Percentiles rank a stretch among this genome's conserved stretches.
These are phyloP conservation scores for Erebia ligea DNA, from an alignment of 2,888 invertebrate genomes.

Conservation along the genomic window DNA sequence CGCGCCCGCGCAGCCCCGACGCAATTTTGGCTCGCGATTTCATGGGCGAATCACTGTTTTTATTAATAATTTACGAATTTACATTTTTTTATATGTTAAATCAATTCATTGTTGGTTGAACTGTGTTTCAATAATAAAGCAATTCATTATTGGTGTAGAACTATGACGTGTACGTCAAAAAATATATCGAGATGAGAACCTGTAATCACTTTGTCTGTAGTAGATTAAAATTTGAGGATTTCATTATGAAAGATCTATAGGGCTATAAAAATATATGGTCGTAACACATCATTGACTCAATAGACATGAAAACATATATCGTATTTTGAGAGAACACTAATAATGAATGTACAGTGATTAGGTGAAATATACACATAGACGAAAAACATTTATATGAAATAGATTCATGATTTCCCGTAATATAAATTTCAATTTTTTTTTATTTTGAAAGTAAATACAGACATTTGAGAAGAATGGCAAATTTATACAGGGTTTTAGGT, in stretches of 20 bases:
- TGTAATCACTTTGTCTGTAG: no score
- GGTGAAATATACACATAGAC: constrained; percentile 1
- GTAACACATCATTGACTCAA: not conserved
- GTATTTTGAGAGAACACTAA: not conserved
- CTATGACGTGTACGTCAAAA: no score
- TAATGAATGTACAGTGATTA: not conserved
- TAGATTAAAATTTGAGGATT: no score
- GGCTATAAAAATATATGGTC: not conserved
- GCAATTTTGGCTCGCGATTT: not conserved
- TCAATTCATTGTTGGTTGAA: no score
- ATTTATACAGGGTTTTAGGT: not conserved
- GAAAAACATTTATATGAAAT: not conserved
- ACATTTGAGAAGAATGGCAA: not conserved
- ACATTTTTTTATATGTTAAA: no score
- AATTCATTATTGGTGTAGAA: no score
- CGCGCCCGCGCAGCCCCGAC: not conserved
- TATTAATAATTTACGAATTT: no score
- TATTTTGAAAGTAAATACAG: not conserved
- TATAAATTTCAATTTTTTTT: not conserved
- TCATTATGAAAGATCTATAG: no score
- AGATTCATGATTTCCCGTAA: not conserved
- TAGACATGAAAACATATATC: not conserved
- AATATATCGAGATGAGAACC: no score
- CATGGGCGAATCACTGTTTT: not conserved
- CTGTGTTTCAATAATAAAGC: no score